phyloP scores from a whole-genome alignment of 2,888 invertebrate species.

The Agrypnus murinus region DNA sequence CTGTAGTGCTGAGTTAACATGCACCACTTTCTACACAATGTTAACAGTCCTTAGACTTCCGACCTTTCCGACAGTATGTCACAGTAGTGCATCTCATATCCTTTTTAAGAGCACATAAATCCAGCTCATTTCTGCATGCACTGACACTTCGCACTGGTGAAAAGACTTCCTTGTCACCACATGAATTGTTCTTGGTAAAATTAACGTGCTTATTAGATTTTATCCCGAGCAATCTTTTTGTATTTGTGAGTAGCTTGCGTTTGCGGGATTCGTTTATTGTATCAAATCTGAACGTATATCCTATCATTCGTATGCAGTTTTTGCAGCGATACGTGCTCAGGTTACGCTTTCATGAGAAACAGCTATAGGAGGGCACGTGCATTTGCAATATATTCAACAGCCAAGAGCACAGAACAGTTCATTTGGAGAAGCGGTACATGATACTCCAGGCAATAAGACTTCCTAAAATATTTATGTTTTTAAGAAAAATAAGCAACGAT shows the following conservation, averaged over 20 bases:
- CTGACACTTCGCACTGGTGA: slow-evolving; percentile 30
- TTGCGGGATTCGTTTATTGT: too few species aligned
- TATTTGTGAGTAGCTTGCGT: too few species aligned
- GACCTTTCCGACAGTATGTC: slow-evolving; percentile 40
- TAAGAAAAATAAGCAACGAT: too few species aligned
- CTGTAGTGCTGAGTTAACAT: slow-evolving; percentile 39
- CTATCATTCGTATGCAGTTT: neutral
- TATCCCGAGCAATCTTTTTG: too few species aligned
- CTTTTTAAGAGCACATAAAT: slow-evolving; percentile 34
- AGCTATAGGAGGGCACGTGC: neutral
- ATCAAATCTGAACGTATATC: neutral
- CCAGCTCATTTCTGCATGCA: slow-evolving; percentile 25
- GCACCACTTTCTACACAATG: slow-evolving; percentile 34
- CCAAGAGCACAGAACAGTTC: neutral
- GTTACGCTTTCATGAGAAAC: neutral
- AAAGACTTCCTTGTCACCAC: slow-evolving; percentile 15
- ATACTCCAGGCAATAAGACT: too few species aligned
- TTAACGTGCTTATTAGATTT: too few species aligned
- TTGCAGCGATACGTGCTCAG: neutral
- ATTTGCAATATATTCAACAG: slow-evolving; percentile 3
- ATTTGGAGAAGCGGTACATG: slow-evolving; percentile 2
- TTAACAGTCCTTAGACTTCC: slow-evolving; percentile 33
- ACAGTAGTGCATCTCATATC: slow-evolving; percentile 34
- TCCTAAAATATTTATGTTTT: too few species aligned
- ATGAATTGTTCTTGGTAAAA: slow-evolving; percentile 9